Conservation (phyloP, 2,113 vertebrate species). For the Pelvicachromis taeniatus region DNA sequence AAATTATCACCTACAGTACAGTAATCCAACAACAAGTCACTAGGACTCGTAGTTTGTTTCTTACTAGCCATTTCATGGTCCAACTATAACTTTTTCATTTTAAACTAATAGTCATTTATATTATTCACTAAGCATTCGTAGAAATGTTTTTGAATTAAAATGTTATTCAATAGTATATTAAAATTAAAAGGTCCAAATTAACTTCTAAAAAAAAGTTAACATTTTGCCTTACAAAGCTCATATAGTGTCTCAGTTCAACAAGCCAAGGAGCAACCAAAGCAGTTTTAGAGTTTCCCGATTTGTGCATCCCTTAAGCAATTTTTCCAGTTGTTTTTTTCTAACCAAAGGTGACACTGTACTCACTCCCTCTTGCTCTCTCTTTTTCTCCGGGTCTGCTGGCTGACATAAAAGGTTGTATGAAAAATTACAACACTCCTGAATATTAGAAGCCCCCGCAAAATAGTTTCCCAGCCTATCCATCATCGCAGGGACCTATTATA, state of each 20-base stretch:
- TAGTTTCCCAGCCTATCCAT: constrained; percentile 52
- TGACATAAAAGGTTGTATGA: constrained; percentile 64
- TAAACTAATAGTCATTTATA: neutral
- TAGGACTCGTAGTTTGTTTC: neutral
- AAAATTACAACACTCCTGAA: constrained; percentile 57
- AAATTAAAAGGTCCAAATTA: neutral
- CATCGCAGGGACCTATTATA: constrained; percentile 7
- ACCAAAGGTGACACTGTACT: constrained; percentile 18
- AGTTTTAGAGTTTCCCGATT: neutral
- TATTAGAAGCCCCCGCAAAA: constrained; percentile 53
- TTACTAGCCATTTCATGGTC: no score
- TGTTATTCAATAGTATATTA: no score
- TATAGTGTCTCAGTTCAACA: neutral
- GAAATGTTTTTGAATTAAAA: neutral
- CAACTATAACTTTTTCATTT: neutral
- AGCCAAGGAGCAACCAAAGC: neutral
- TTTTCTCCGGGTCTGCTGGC: neutral
- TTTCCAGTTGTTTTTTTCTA: neutral
- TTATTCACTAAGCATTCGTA: neutral
- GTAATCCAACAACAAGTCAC: neutral
- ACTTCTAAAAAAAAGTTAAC: neutral
- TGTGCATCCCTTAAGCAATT: constrained; percentile 4
- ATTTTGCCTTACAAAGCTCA: neutral
- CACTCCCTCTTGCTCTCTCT: neutral
- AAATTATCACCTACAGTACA: neutral